phyloP scores from a whole-genome alignment of 2,888 invertebrate species.

The Euplexia lucipara region DNA sequence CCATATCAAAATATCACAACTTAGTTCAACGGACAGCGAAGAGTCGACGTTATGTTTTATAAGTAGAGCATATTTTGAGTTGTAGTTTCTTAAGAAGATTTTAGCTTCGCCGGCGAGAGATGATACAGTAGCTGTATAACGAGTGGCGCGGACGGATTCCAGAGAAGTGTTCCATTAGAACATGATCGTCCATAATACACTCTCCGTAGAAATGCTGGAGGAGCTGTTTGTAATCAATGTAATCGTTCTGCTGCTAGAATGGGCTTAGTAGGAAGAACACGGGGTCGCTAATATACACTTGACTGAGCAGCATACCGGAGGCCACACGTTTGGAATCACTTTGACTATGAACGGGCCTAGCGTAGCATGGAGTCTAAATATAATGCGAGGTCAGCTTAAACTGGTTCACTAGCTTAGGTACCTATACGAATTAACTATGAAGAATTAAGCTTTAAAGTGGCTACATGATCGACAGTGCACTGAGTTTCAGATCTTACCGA shows the following conservation, averaged over 20 bases:
- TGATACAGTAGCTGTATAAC: conserved; percentile 76
- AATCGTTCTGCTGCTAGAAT: conserved; percentile 5
- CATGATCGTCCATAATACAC: conserved; percentile 51
- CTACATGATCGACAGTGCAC: background rate
- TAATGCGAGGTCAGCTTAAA: too few relatives aligned
- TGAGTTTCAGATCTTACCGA: background rate
- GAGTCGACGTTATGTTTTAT: conserved; percentile 7
- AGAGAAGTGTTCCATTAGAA: conserved; percentile 56
- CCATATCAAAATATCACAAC: conserved; percentile 53
- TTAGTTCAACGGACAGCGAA: background rate
- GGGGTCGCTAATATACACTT: background rate
- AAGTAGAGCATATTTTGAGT: conserved; percentile 23
- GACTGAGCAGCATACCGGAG: background rate
- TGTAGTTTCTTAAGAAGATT: conserved; percentile 22
- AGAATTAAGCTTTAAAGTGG: background rate
- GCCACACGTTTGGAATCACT: too few relatives aligned
- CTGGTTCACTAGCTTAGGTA: background rate
- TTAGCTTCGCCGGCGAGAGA: conserved; percentile 33
- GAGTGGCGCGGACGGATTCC: conserved; percentile 55
- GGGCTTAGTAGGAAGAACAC: background rate
- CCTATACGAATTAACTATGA: background rate
- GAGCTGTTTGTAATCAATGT: conserved; percentile 16
- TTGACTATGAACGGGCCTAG: too few relatives aligned
- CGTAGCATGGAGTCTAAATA: too few relatives aligned
- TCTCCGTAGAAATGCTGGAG: conserved; percentile 6